Conservation (phyloP, 2,888 invertebrate genomes). For the Cremastobaeus sp. region DNA sequence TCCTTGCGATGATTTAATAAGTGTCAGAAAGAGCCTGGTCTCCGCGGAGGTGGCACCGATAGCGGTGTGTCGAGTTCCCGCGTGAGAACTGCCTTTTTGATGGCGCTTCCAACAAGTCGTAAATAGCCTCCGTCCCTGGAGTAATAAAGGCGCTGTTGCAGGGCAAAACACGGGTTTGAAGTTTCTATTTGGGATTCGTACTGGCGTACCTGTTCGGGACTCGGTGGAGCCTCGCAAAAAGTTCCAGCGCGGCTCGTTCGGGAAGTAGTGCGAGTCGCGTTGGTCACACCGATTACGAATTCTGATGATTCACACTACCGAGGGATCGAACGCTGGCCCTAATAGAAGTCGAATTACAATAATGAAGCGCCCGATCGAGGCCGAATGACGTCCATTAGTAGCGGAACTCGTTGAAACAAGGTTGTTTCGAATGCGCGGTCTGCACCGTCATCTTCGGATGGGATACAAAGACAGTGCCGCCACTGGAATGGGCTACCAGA, state of each 20-base stretch:
- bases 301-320: slow-evolving; percentile 62
- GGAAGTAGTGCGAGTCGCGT: slow-evolving; percentile 28
- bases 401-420: slow-evolving; percentile 63
- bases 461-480: slow-evolving; percentile 77
- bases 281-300: slow-evolving; percentile 59
- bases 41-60: slow-evolving; percentile 32
- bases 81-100: slow-evolving; percentile 65
- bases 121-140: slow-evolving; percentile 67
- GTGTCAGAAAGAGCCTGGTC: too few species aligned
- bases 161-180: slow-evolving; percentile 61
- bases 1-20: slow-evolving; percentile 27
- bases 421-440: slow-evolving; percentile 61
- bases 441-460: slow-evolving; percentile 76
- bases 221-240: too few species aligned
- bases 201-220: too few species aligned
- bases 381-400: slow-evolving; percentile 72
- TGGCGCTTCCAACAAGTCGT: slow-evolving; percentile 71
- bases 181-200: slow-evolving; percentile 54
- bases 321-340: slow-evolving; percentile 59
- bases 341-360: slow-evolving; percentile 73
- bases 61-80: slow-evolving; percentile 60
- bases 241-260: too few species aligned
- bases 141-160: slow-evolving; percentile 63
- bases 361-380: slow-evolving; percentile 69
- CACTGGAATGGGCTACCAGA: slow-evolving; percentile 66